phyloP scores from a whole-genome alignment of 2,888 invertebrate species.

The Acanthacorydalis orientalis region DNA sequence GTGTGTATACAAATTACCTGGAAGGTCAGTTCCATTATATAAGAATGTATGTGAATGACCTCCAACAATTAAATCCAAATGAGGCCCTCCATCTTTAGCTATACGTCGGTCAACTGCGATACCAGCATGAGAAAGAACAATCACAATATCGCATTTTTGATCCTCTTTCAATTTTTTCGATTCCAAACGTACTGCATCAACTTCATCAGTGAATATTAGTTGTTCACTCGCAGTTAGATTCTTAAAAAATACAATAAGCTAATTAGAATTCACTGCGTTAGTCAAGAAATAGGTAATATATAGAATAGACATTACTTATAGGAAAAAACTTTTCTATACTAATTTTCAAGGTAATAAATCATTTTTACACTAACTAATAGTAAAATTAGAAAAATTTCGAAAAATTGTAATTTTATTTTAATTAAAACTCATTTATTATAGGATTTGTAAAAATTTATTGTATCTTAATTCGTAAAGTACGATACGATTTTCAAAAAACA shows the following conservation, averaged over 20 bases:
- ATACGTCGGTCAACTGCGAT: constrained; percentile 47
- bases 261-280: no score
- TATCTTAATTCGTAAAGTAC: no score
- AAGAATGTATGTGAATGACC: constrained; percentile 70
- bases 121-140: constrained; percentile 73
- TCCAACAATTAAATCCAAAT: constrained; percentile 71
- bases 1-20: background rate
- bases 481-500: no score
- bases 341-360: no score
- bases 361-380: no score
- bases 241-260: constrained; percentile 26
- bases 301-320: background rate
- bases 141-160: constrained; percentile 55
- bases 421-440: no score
- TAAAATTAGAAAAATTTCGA: no score
- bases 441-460: no score
- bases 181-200: constrained; percentile 46
- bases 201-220: constrained; percentile 52
- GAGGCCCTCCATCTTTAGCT: constrained; percentile 42
- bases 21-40: constrained; percentile 34
- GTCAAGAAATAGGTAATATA: background rate
- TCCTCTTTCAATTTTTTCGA: constrained; percentile 38
- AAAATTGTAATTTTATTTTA: background rate
- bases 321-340: no score
- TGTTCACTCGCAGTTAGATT: constrained; percentile 46